Evolutionary conservation across 2,888 invertebrate species (phyloP).

Genomic region (Vandiemenella viatica): DNA sequence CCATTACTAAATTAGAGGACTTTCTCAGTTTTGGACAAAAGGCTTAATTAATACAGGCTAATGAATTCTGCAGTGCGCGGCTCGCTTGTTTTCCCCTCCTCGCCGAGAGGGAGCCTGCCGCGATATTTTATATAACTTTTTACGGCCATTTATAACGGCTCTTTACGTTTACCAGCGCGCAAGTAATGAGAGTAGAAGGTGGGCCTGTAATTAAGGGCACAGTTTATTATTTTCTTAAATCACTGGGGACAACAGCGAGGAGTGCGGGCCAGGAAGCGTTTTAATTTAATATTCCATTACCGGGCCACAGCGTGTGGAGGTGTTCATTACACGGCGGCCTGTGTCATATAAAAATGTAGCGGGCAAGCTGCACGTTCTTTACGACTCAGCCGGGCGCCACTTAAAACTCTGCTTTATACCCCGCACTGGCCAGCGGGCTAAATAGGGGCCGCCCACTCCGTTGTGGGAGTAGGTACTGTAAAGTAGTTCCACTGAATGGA

Average conservation of each 20-base stretch:
- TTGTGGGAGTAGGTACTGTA: no score
- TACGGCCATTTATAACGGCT: background rate
- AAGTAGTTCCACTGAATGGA: no score
- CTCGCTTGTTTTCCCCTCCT: no score
- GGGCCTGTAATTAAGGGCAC: background rate
- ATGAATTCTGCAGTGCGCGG: no score
- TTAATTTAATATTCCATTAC: background rate
- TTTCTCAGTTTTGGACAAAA: no score
- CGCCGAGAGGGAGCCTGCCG: no score
- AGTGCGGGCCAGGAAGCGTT: background rate
- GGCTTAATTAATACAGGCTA: no score
- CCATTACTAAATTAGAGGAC: no score
- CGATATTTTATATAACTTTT: no score
- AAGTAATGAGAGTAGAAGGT: no score
- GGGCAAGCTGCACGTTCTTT: background rate
- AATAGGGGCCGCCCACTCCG: no score
- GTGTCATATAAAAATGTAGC: background rate
- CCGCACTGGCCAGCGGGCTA: no score
- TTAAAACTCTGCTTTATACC: background rate
- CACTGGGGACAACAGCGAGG: background rate
- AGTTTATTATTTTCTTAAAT: background rate
- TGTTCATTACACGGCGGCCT: background rate
- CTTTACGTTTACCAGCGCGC: background rate
- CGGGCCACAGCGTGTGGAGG: background rate
- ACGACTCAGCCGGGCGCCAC: background rate